A percentile compares a stretch with the other conserved stretches of the same genome.
These are phyloP conservation scores for Cardinalis cardinalis DNA, from an alignment of 2,113 vertebrate species.

Conservation along the genomic window DNA sequence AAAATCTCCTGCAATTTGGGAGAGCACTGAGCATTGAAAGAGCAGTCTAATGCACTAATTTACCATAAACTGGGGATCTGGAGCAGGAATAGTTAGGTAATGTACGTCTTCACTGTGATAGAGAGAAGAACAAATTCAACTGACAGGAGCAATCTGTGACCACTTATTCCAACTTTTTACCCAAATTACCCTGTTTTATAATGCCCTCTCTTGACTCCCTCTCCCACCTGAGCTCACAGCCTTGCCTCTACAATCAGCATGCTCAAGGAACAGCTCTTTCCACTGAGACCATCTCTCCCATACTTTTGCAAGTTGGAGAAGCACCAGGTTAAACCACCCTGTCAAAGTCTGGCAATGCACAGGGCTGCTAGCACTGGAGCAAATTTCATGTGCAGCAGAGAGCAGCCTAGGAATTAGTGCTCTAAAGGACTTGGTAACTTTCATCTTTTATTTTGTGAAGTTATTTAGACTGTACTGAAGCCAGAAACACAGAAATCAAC, in stretches of 20 bases:
- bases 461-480: neutral
- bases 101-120: neutral
- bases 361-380: neutral
- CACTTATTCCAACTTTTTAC: neutral
- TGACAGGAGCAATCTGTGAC: neutral
- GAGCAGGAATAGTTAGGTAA: neutral
- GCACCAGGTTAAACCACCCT: neutral
- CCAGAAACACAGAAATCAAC: neutral
- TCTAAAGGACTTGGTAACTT: neutral
- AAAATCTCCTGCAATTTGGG: neutral
- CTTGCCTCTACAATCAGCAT: neutral
- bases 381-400: neutral
- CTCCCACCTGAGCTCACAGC: neutral
- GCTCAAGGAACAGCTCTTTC: neutral
- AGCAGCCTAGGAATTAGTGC: neutral
- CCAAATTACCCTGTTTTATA: neutral
- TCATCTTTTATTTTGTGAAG: neutral
- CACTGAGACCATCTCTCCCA: rapidly evolving
- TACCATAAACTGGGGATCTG: neutral
- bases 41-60: neutral
- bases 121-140: constrained; percentile 9
- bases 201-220: neutral
- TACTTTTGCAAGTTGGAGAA: neutral
- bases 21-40: neutral
- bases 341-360: neutral